phyloP scores from a whole-genome alignment of 2,113 vertebrate species.

The Tachycineta bicolor region DNA sequence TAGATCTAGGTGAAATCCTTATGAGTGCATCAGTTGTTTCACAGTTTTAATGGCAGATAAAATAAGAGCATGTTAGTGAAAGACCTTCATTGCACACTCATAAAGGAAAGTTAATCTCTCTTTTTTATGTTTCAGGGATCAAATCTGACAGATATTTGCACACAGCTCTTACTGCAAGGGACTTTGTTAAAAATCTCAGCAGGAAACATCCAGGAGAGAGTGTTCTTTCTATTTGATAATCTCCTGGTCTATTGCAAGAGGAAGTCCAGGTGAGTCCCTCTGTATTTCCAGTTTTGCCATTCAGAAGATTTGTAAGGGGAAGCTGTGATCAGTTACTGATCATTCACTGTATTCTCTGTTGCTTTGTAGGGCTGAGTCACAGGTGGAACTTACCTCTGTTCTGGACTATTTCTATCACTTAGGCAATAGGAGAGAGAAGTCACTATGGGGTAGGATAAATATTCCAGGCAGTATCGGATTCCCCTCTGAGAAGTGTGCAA shows the following conservation, averaged over 20 bases:
- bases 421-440: not conserved
- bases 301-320: not conserved
- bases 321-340: not conserved
- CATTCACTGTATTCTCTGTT: not conserved
- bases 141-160: slow-evolving; percentile 97
- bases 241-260: slow-evolving; percentile 97
- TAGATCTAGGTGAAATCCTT: not conserved
- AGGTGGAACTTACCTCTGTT: not conserved
- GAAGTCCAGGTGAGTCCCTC: slow-evolving; percentile 88
- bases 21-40: not conserved
- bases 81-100: not conserved
- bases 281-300: not conserved
- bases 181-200: slow-evolving; percentile 97
- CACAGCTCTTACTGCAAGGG: slow-evolving; percentile 92
- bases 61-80: not conserved
- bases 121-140: slow-evolving; percentile 82
- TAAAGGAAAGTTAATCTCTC: not conserved
- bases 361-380: not conserved
- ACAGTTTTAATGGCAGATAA: not conserved
- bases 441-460: not conserved
- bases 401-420: not conserved
- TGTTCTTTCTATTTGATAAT: slow-evolving; percentile 99
- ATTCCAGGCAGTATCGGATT: not conserved
- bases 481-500: not conserved
- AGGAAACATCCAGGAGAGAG: slow-evolving; percentile 96